Conservation (phyloP, 2,113 vertebrate species). For the Oreocharis arfaki region DNA sequence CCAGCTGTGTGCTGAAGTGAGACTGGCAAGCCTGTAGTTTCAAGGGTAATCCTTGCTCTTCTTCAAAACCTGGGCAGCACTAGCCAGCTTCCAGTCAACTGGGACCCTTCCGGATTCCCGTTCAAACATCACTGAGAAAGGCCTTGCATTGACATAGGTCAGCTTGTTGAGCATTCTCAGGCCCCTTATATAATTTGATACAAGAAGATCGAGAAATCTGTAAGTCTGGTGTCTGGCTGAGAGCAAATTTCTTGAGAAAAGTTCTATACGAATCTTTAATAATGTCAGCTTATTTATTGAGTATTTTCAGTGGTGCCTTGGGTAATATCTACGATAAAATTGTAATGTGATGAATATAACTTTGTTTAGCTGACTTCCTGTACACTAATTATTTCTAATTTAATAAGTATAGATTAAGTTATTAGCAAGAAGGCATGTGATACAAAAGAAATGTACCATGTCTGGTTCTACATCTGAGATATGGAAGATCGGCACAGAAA, state of each 20-base stretch:
- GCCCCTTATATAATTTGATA: neutral
- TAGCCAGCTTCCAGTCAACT: accelerated
- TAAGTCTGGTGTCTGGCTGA: neutral
- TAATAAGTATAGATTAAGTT: neutral
- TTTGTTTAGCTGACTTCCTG: neutral
- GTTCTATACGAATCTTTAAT: neutral
- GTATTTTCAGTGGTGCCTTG: neutral
- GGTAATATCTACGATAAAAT: neutral
- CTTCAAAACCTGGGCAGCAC: neutral
- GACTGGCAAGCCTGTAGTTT: neutral
- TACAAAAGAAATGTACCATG: neutral
- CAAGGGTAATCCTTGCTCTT: neutral
- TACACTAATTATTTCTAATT: neutral
- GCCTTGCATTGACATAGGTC: neutral
- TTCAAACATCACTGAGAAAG: neutral
- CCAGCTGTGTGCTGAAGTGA: neutral
- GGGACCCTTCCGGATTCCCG: neutral
- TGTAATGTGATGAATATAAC: neutral
- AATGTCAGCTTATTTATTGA: neutral
- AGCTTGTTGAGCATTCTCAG: neutral
- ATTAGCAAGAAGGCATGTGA: neutral
- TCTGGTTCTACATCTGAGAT: neutral
- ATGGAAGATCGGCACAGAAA: neutral
- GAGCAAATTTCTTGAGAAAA: neutral
- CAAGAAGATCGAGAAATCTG: neutral